Base-by-base conservation (phyloP, 2,113 vertebrate genomes). In the Hypomesus transpacificus region DNA sequence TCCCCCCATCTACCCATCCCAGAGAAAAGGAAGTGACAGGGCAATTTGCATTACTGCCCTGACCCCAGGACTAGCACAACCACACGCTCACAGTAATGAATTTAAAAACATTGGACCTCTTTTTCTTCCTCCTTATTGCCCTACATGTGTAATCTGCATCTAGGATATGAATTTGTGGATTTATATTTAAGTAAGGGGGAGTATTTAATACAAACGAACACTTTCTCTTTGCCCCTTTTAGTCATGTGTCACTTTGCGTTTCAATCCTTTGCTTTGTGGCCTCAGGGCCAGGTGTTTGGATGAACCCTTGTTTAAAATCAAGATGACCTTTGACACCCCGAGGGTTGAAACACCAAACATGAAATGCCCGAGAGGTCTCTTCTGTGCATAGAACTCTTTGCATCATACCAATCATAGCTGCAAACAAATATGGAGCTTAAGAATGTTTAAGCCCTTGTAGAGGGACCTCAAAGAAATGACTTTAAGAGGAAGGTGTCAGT, bases 401-500 rank as follows among this genome's bases (percentile, higher is more conserved):
- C 16, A 76, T 68, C n/a, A n/a, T 70, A 20, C 57, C 57, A 61
- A 52, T 51, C n/a, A 7, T 60, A 58, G 57, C 31, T 50, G 46
- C 57, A 59, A 21, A 52, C 6, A 64, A 54, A 54, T 17, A 65
- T 51, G 20, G 52, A 57, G 18, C 22, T 8, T 31, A 56, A 63
- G 18, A 24, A 3, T 7, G 54, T 20, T 14, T 17, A 66, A 57
- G 58, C 34, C 31, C 66, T 80, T 73, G 53, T 73, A 31, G 67
- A 58, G 3, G 57, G 18, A 26, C 9, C 39, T 46, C 17, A 39
- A 46, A 4, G 13, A 21, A 73, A 58, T 24, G 16, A 73, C 20
- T n/a, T 89, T 90, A 76, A 86, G 87, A 92, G 90, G 91, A 91
- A 87, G 86, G 88, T 93, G 90, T 92, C 88, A 64, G 89, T 91